Conservation (phyloP, 1,140 invertebrate species). For the Camponotus pennsylvanicus region DNA sequence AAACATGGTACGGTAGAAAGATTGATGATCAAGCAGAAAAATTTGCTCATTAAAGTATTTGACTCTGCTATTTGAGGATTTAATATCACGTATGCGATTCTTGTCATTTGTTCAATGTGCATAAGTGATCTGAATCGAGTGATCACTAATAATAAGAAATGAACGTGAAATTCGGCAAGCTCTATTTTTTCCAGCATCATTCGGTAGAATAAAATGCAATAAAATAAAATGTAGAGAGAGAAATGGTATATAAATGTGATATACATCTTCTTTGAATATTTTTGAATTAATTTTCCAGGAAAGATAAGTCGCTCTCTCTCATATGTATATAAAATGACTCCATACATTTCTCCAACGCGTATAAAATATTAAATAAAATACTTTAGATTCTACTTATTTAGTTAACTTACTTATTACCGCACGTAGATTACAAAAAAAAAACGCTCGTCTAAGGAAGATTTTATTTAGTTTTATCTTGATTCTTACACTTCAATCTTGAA, state of each 20-base stretch:
- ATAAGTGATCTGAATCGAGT: neutral
- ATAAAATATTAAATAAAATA: constrained; percentile 21
- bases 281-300: constrained; percentile 27
- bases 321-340: constrained; percentile 24
- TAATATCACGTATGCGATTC: neutral
- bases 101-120: constrained; percentile 27
- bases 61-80: constrained; percentile 9
- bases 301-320: constrained; percentile 21
- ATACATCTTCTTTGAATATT: constrained; percentile 11
- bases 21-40: neutral
- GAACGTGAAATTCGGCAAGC: constrained; percentile 7
- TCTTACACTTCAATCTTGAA: constrained; percentile 62
- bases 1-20: neutral
- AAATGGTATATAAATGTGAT: constrained; percentile 26
- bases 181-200: constrained; percentile 18
- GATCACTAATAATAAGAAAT: neutral
- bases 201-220: constrained; percentile 9
- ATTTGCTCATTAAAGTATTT: neutral
- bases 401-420: constrained; percentile 15
- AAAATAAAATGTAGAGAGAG: constrained; percentile 41
- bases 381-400: constrained; percentile 16
- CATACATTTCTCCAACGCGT: neutral
- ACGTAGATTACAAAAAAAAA: neutral
- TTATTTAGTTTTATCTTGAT: constrained; percentile 61
- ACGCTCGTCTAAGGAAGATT: constrained; percentile 31